Conservation (phyloP, 2,888 invertebrate species). For the Agrotis ipsilon region DNA sequence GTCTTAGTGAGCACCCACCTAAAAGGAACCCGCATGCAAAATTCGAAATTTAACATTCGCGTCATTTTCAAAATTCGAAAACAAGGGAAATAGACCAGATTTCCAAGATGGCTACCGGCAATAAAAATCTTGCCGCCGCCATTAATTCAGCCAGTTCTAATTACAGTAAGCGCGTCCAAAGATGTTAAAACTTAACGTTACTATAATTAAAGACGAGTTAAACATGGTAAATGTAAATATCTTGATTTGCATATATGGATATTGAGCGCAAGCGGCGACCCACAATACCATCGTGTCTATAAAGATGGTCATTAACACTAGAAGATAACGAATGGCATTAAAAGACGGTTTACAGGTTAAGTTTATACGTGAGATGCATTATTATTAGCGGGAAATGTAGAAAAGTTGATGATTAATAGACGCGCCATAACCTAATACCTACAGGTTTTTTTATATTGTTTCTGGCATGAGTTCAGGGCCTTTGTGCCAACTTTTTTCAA, state of each 20-base stretch:
- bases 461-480: no score
- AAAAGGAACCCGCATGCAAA: no score
- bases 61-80: not conserved
- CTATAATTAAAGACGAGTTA: slow-evolving; percentile 27
- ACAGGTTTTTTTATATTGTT: no score
- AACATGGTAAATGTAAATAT: slow-evolving; percentile 35
- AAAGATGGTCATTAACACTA: slow-evolving; percentile 24
- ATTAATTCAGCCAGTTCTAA: slow-evolving; percentile 29
- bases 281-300: slow-evolving; percentile 18
- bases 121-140: not conserved
- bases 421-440: no score
- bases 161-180: slow-evolving; percentile 19
- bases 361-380: not conserved
- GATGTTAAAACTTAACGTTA: slow-evolving; percentile 11
- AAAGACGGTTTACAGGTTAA: slow-evolving; percentile 21
- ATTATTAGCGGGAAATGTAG: not conserved
- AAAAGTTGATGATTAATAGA: slow-evolving; percentile 3
- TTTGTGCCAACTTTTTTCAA: no score
- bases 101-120: slow-evolving; percentile 7
- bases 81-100: not conserved
- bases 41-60: no score
- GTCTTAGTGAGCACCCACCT: no score
- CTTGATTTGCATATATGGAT: slow-evolving; percentile 42
- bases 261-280: slow-evolving; percentile 36
- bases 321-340: slow-evolving; percentile 21